These are phyloP conservation scores for Diorhabda elongata DNA, from an alignment of 1,140 invertebrate species.

Conservation along the genomic window DNA sequence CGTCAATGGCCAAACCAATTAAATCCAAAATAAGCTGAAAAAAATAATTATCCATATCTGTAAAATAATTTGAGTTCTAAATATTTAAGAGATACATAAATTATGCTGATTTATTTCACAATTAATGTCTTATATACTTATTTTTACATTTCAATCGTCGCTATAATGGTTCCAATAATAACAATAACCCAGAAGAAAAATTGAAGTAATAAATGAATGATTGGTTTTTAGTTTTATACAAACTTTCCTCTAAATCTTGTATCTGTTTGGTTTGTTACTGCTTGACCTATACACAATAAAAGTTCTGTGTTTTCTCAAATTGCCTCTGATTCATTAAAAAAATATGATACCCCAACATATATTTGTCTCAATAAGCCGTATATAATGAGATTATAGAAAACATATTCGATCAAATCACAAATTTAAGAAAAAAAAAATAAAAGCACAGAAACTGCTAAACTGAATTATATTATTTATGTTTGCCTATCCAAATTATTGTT, in stretches of 20 bases:
- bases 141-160: not conserved
- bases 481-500: no score
- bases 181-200: not conserved
- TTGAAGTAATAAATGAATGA: not conserved
- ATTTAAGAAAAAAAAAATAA: no score
- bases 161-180: not conserved
- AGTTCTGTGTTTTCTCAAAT: no score
- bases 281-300: not conserved
- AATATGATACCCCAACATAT: no score
- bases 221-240: not conserved
- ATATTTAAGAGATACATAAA: not conserved
- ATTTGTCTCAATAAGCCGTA: no score
- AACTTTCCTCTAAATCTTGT: not conserved
- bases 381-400: no score
- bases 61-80: not conserved
- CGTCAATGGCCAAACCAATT: conserved; percentile 76
- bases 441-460: no score
- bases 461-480: no score
- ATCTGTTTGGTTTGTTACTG: not conserved
- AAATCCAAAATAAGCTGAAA: conserved; percentile 73
- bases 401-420: no score
- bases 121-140: not conserved
- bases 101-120: not conserved
- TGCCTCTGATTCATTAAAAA: no score
- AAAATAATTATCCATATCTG: not conserved